Evolutionary conservation across 64 coral and sea anemone species (phyloP).

Genomic region (Porites lutea): DNA sequence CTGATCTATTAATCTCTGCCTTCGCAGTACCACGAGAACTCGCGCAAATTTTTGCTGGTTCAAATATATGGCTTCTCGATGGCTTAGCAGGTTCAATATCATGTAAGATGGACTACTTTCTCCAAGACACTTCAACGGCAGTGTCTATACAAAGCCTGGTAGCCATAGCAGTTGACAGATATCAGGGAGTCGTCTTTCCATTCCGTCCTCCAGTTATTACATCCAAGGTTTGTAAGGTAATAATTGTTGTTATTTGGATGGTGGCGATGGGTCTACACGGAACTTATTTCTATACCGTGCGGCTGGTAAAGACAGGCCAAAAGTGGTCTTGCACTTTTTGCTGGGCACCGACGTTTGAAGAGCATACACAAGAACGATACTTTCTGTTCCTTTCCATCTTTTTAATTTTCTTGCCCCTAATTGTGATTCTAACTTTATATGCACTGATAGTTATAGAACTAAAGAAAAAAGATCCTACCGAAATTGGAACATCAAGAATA

Average conservation of each 20-base stretch:
- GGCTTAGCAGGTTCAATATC: background rate
- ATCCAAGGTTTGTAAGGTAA: background rate
- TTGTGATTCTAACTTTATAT: background rate
- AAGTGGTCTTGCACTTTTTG: background rate
- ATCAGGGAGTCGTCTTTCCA: conserved; percentile 18
- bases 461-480: background rate
- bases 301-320: background rate
- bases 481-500: background rate
- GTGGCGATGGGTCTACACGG: background rate
- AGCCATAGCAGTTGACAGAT: conserved; percentile 54
- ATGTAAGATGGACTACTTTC: conserved; percentile 33
- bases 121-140: conserved; percentile 28
- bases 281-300: background rate
- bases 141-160: conserved; percentile 51
- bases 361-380: background rate
- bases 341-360: conserved; percentile 49
- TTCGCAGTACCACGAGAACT: conserved; percentile 10
- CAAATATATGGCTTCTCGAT: conserved; percentile 11
- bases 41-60: background rate
- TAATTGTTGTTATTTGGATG: conserved; percentile 8
- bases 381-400: background rate
- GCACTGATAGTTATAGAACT: background rate
- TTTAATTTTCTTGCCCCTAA: background rate
- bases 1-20: conserved; percentile 19
- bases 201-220: background rate